Percentiles rank a stretch among this genome's conserved stretches.
These are phyloP conservation scores for Thalassaphorura encarpata DNA, from an alignment of 1,140 invertebrate genomes.

Conservation along the genomic window DNA sequence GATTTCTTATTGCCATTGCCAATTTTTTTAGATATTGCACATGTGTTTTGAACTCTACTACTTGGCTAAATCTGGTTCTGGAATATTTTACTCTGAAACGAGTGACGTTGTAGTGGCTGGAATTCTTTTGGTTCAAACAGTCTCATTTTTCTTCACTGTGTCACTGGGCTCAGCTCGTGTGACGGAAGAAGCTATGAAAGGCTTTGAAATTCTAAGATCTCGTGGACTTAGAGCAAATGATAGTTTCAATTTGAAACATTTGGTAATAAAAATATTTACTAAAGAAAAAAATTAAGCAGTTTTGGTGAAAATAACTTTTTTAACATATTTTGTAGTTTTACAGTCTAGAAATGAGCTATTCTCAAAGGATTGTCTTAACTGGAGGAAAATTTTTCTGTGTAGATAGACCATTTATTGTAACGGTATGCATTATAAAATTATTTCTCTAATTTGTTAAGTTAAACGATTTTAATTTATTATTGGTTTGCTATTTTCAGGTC, in stretches of 20 bases:
- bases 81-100: too few relatives aligned
- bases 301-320: too few relatives aligned
- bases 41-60: slow-evolving; percentile 32
- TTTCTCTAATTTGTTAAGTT: not conserved
- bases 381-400: slow-evolving; percentile 28
- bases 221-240: slow-evolving; percentile 4
- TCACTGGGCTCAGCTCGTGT: slow-evolving; percentile 24
- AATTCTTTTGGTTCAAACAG: slow-evolving; percentile 20
- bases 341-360: slow-evolving; percentile 14
- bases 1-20: not conserved
- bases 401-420: slow-evolving; percentile 28
- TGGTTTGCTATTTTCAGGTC: slow-evolving; percentile 15
- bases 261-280: too few relatives aligned
- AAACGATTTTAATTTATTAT: too few relatives aligned
- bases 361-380: slow-evolving; percentile 22
- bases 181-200: slow-evolving; percentile 20
- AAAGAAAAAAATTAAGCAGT: too few relatives aligned
- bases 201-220: slow-evolving; percentile 10
- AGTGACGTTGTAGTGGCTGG: slow-evolving; percentile 16
- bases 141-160: slow-evolving; percentile 27
- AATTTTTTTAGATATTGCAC: slow-evolving; percentile 3
- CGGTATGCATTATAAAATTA: too few relatives aligned
- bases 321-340: slow-evolving; percentile 13
- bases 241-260: slow-evolving; percentile 19
- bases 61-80: slow-evolving; percentile 25